phyloP scores from a whole-genome alignment of 2,888 invertebrate genomes.

The Hemistola chrysoprasaria region DNA sequence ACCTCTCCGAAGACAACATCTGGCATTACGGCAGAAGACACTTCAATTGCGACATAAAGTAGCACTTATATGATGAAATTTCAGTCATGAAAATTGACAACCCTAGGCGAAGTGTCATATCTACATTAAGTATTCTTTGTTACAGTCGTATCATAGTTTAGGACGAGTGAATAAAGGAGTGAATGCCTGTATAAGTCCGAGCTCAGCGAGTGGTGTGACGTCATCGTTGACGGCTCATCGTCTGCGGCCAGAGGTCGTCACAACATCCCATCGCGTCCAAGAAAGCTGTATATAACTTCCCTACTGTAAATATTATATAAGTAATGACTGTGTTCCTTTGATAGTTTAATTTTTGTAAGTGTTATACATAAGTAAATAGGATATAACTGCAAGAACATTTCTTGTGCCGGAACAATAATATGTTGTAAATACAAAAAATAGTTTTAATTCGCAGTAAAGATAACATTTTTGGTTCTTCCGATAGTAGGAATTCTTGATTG shows the following conservation, averaged over 20 bases:
- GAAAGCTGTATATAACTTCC: constrained; percentile 92
- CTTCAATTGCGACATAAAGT: constrained; percentile 28
- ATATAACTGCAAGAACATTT: no score
- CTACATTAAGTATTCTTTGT: constrained; percentile 40
- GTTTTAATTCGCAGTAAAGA: no score
- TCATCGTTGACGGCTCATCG: constrained; percentile 91
- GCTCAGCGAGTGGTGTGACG: constrained; percentile 81
- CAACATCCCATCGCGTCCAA: constrained; percentile 93
- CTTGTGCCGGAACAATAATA: no score
- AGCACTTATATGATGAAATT: constrained; percentile 26
- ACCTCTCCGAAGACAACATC: constrained; percentile 19
- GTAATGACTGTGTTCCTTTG: constrained; percentile 60
- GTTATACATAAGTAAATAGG: constrained; percentile 41
- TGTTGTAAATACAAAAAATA: no score
- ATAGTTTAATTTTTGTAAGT: constrained; percentile 45
- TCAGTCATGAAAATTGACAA: constrained; percentile 27
- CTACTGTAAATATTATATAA: constrained; percentile 55
- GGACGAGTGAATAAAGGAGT: constrained; percentile 86
- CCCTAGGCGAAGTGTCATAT: neutral
- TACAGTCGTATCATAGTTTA: constrained; percentile 91
- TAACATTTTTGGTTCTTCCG: no score
- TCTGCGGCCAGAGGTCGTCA: constrained; percentile 92
- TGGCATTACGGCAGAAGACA: constrained; percentile 27
- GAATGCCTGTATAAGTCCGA: constrained; percentile 76
- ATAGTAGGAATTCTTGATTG: no score